These are phyloP conservation scores for Calycopis cecrops DNA, from an alignment of 1,140 invertebrate genomes.

Conservation along the genomic window DNA sequence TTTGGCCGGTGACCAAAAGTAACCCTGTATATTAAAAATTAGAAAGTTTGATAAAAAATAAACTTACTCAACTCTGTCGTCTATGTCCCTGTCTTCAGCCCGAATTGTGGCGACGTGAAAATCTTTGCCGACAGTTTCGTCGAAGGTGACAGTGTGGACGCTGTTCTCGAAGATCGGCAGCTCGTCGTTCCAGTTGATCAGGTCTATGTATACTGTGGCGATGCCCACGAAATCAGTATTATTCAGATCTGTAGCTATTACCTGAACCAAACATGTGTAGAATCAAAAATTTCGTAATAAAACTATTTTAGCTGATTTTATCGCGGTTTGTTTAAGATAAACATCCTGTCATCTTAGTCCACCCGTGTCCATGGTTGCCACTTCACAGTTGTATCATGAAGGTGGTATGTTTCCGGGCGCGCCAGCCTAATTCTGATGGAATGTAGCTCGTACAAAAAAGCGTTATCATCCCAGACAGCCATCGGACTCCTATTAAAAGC, in stretches of 20 bases:
- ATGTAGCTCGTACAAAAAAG: too few relatives aligned
- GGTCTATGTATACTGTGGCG: slow-evolving; percentile 62
- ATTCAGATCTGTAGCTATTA: slow-evolving; percentile 63
- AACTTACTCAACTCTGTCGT: slow-evolving; percentile 73
- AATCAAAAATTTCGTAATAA: background rate
- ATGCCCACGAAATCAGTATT: slow-evolving; percentile 44
- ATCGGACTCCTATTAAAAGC: too few relatives aligned
- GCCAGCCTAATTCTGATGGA: too few relatives aligned
- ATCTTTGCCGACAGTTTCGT: slow-evolving; percentile 67
- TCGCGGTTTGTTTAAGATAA: too few relatives aligned
- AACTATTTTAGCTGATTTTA: too few relatives aligned
- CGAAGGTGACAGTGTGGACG: slow-evolving; percentile 44
- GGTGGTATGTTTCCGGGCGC: too few relatives aligned
- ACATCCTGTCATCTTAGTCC: too few relatives aligned
- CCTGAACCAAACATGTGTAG: slow-evolving; percentile 38
- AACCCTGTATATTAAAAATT: too few relatives aligned
- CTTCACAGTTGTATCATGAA: too few relatives aligned
- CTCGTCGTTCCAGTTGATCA: slow-evolving; percentile 78
- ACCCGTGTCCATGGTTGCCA: too few relatives aligned
- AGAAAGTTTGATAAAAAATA: background rate
- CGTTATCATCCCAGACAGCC: too few relatives aligned
- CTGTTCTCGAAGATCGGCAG: slow-evolving; percentile 67
- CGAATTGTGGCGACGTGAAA: slow-evolving; percentile 50
- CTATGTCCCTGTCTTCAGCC: slow-evolving; percentile 75
- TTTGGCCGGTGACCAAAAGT: too few relatives aligned